These are phyloP conservation scores for Trichonephila clavipes DNA, from an alignment of 1,140 invertebrate genomes.

Conservation along the genomic window DNA sequence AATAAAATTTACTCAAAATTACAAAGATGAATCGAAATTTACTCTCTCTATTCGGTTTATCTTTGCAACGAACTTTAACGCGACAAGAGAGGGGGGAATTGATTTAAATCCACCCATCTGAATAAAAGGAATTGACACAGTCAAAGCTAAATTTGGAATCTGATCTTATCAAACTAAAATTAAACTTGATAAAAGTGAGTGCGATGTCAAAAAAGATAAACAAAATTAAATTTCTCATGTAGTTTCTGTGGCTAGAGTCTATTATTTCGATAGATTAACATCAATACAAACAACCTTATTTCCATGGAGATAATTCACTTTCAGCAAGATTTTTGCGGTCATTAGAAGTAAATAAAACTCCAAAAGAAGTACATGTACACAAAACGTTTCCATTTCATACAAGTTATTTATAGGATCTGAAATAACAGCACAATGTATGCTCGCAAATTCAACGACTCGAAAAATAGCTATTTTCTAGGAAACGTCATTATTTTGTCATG, in stretches of 20 bases:
- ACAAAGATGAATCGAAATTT: too few species aligned
- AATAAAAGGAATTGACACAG: too few species aligned
- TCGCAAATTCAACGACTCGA: background rate
- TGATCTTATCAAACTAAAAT: background rate
- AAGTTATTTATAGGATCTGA: slow-evolving; percentile 12
- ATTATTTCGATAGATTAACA: background rate
- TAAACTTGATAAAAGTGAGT: background rate
- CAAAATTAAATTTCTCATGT: background rate
- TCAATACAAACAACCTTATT: background rate
- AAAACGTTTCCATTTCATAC: background rate
- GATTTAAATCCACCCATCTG: too few species aligned
- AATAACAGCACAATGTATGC: background rate
- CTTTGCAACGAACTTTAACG: too few species aligned
- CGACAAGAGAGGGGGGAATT: too few species aligned
- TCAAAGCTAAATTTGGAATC: too few species aligned
- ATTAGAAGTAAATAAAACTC: background rate
- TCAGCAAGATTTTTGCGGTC: background rate
- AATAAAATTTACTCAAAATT: too few species aligned
- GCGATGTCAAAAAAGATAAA: background rate
- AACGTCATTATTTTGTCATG: slow-evolving; percentile 37
- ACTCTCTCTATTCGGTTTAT: too few species aligned
- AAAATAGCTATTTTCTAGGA: background rate
- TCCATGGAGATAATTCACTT: background rate
- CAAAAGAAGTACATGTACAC: background rate
- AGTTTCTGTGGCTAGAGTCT: background rate